Conservation (phyloP, 2,113 vertebrate species). For the Marmota monax region DNA sequence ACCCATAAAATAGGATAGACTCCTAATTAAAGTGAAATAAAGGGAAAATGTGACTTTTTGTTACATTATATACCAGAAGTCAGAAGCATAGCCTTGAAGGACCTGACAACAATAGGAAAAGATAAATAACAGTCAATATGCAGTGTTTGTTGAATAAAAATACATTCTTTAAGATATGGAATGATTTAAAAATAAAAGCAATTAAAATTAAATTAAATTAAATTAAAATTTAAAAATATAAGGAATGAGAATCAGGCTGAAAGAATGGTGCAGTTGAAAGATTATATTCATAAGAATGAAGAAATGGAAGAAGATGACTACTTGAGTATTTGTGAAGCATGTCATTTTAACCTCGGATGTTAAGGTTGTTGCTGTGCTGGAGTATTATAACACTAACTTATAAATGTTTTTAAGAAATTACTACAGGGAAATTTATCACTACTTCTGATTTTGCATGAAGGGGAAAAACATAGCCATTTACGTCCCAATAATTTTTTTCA, state of each 20-base stretch:
- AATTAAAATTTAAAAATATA: no score
- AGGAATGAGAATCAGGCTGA: not conserved
- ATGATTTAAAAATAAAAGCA: not conserved
- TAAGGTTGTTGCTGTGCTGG: not conserved
- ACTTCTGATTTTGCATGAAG: conserved; percentile 24
- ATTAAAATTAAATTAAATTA: no score
- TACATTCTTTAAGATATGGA: not conserved
- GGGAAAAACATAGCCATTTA: not conserved
- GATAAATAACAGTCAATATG: not conserved
- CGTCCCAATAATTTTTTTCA: conserved; percentile 1
- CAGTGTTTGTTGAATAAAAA: not conserved
- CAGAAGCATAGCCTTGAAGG: not conserved
- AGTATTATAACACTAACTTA: not conserved
- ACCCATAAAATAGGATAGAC: not conserved
- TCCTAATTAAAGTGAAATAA: not conserved
- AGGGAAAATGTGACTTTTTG: not conserved
- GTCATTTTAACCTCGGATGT: not conserved
- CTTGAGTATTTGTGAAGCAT: not conserved
- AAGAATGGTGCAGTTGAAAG: not conserved
- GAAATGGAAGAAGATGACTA: not conserved
- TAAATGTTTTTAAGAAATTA: conserved; percentile 46
- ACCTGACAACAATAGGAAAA: not conserved
- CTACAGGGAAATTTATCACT: conserved; percentile 43
- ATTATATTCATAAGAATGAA: not conserved
- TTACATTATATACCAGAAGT: not conserved